phyloP scores from a whole-genome alignment of 2,888 invertebrate genomes.

The Drosophila crucigera region DNA sequence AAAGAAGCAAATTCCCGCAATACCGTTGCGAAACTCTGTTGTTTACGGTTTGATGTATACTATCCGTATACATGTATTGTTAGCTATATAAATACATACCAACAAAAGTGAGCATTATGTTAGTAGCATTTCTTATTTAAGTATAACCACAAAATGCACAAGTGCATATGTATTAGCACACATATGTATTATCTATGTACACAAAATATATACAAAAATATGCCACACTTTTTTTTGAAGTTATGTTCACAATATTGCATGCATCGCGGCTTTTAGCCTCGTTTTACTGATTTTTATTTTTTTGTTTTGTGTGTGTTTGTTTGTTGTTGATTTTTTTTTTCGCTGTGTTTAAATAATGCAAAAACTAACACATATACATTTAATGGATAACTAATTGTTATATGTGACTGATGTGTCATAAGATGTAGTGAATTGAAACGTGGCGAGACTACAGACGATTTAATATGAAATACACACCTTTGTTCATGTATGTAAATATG shows the following conservation, averaged over 20 bases:
- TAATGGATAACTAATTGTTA: constrained; percentile 16
- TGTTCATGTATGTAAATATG: not conserved
- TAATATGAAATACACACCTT: not conserved
- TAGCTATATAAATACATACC: constrained; percentile 22
- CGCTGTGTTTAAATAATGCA: constrained; percentile 22
- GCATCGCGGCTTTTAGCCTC: constrained; percentile 29
- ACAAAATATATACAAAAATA: not conserved
- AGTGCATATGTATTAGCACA: not conserved
- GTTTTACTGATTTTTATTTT: constrained; percentile 20
- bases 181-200: constrained; percentile 2
- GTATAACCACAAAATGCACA: not conserved
- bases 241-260: constrained; percentile 15
- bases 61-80: constrained; percentile 14
- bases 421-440: constrained; percentile 7
- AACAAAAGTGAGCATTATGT: constrained; percentile 20
- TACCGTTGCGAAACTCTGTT: constrained; percentile 40
- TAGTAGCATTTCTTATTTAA: not conserved
- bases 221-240: constrained; percentile 19
- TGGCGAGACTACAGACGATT: constrained; percentile 1
- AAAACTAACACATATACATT: constrained; percentile 10
- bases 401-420: constrained; percentile 18
- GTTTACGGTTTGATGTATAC: constrained; percentile 25
- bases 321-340: not conserved
- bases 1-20: constrained; percentile 8
- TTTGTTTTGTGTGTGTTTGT: constrained; percentile 11